Conservation (phyloP, 2,113 vertebrate species). For the Pardalotus punctatus region DNA sequence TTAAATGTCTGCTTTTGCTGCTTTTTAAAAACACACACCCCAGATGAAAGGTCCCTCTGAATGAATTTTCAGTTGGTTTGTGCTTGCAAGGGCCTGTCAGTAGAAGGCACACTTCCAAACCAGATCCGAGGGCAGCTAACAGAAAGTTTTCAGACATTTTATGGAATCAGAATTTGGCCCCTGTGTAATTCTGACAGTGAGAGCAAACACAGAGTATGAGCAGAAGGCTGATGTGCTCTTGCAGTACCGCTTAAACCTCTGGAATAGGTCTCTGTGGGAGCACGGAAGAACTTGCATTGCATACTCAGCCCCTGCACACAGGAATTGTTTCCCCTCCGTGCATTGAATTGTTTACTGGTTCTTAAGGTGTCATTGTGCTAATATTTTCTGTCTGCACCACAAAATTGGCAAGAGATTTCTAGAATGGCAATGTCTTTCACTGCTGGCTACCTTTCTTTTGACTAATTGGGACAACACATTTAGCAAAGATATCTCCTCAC, state of each 20-base stretch:
- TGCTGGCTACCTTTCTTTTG: not conserved
- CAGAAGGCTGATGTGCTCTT: not conserved
- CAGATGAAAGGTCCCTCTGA: not conserved
- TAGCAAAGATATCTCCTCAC: not conserved
- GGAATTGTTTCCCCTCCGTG: fast-evolving
- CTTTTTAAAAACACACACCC: not conserved
- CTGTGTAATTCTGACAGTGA: not conserved
- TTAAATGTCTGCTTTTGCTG: not conserved
- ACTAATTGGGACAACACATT: not conserved
- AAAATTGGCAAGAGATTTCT: not conserved
- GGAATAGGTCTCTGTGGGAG: not conserved
- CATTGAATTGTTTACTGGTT: not conserved
- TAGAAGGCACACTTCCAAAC: not conserved
- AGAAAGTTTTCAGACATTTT: not conserved
- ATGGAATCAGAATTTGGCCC: not conserved
- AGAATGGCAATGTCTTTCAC: not conserved
- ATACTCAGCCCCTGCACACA: fast-evolving
- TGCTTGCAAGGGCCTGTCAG: not conserved
- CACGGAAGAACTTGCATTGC: fast-evolving
- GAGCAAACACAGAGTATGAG: not conserved
- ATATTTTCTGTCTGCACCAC: not conserved
- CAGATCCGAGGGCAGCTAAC: fast-evolving
- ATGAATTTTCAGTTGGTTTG: not conserved
- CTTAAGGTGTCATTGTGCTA: not conserved
- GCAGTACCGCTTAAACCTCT: not conserved